phyloP scores from a whole-genome alignment of 1,140 invertebrate genomes.

The Aphelinus atriplicis region DNA sequence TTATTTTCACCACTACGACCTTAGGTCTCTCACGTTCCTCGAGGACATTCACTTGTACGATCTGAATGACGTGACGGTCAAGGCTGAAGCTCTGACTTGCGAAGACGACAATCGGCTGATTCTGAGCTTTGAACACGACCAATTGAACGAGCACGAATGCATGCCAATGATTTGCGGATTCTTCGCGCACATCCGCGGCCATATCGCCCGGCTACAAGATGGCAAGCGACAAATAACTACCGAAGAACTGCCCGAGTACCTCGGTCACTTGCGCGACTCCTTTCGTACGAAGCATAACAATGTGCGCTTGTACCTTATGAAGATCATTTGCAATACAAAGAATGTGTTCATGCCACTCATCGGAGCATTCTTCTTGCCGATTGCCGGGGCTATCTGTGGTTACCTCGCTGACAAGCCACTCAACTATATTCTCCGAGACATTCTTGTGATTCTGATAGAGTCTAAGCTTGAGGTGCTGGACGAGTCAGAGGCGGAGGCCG shows the following conservation, averaged over 20 bases:
- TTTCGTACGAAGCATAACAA: constrained; percentile 64
- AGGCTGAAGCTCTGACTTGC: constrained; percentile 14
- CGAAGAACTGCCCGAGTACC: constrained; percentile 64
- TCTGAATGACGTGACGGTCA: constrained; percentile 58
- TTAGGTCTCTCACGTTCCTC: constrained; percentile 57
- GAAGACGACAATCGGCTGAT: constrained; percentile 37
- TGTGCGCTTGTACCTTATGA: constrained; percentile 71
- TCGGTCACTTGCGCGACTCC: constrained; percentile 63
- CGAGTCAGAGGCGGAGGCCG: constrained; percentile 44
- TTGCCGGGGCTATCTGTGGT: constrained; percentile 70
- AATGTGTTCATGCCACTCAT: constrained; percentile 47
- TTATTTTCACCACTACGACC: constrained; percentile 52
- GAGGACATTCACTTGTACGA: constrained; percentile 69
- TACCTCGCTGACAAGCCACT: constrained; percentile 71
- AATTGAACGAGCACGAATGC: constrained; percentile 75
- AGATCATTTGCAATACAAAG: constrained; percentile 71
- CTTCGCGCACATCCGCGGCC: constrained; percentile 60
- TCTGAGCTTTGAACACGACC: constrained; percentile 69
- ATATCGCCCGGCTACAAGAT: not conserved
- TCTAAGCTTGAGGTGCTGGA: constrained; percentile 52
- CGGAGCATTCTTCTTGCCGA: constrained; percentile 63
- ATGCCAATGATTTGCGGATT: constrained; percentile 70
- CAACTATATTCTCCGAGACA: constrained; percentile 57
- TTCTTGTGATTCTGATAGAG: constrained; percentile 66
- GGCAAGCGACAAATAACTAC: constrained; percentile 46